A percentile compares a stretch with the other conserved stretches of the same genome.
phyloP scores from a whole-genome alignment of 2,888 invertebrate species.

The Coremacera marginata region DNA sequence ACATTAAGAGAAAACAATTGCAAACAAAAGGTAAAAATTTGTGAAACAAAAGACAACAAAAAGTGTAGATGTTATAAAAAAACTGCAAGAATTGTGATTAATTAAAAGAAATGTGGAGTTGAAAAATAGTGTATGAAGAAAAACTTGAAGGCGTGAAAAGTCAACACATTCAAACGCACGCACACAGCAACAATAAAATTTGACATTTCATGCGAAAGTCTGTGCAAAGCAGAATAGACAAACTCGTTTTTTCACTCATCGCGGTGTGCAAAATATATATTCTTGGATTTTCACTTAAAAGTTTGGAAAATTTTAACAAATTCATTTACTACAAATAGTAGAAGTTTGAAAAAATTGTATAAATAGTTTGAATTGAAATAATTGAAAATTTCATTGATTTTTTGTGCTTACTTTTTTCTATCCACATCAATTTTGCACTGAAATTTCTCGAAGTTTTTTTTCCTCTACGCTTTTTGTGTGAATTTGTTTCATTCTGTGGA shows the following conservation, averaged over 20 bases:
- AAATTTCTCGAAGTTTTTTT: constrained; percentile 30
- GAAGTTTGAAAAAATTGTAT: neutral
- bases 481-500: constrained; percentile 3
- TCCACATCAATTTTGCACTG: neutral
- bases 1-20: neutral
- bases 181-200: neutral
- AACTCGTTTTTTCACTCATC: constrained; percentile 35
- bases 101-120: neutral
- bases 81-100: neutral
- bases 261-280: constrained; percentile 24
- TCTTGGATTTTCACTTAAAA: constrained; percentile 9
- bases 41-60: neutral
- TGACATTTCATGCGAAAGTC: constrained; percentile 28
- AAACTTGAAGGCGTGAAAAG: constrained; percentile 7
- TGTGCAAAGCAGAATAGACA: neutral
- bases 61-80: constrained; percentile 6
- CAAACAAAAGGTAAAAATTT: constrained; percentile 42
- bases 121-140: neutral
- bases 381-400: neutral
- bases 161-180: neutral
- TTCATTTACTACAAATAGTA: too few relatives aligned
- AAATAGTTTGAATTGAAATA: neutral
- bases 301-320: neutral
- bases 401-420: neutral
- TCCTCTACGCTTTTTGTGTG: neutral